Base-by-base conservation (phyloP, 2,113 vertebrate species). In the Gadus macrocephalus region DNA sequence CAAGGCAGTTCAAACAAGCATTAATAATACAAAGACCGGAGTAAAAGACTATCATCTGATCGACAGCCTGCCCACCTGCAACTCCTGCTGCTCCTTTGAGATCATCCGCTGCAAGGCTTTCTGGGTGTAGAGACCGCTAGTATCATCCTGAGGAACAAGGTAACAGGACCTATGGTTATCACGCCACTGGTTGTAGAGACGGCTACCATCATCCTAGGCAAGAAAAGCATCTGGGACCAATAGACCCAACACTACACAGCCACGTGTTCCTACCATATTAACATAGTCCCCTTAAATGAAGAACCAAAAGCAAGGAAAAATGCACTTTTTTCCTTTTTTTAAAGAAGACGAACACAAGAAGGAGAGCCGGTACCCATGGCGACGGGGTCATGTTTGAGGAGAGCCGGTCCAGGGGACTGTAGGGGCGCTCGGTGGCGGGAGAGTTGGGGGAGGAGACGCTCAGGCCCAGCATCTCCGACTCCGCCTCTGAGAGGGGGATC, bases 401-500 rank as follows among this genome's bases (percentile, higher is more conserved):
- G 78, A 95, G 90, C 76, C 92, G 91, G 53, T 94, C 93, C 42
- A 79, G 75, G 77, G 88, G 83, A 75, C 86, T 90, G 81, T 84
- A 89, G 7, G 92, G 89, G 20, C 86, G 95, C 82, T 93, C 93
- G 67, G 89, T 71, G 79, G 93, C 93, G 74, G 95, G 94, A 0
- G 94, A 95, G 80, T 93, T 92, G 69, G 93, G 94, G 67, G 94
- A 95, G 74, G 93, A 86, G 89, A 93, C 85, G 83, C 83, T 87
- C 70, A 85, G 72, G 2, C 85, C 87, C 83, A 84, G 62, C 68
- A 92, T 81, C 22, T 96, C 94, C 68, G 92, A 92, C 83, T 97
- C 96, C 6, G 92, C 90, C 75, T 98, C 95, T 0, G 95, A 93
- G 64, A 98, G 76, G 3, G 96, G 94, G 76, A 98, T 94, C 86